Evolutionary conservation across 2,888 invertebrate genomes (phyloP).

Genomic region (Eledona agricola): DNA sequence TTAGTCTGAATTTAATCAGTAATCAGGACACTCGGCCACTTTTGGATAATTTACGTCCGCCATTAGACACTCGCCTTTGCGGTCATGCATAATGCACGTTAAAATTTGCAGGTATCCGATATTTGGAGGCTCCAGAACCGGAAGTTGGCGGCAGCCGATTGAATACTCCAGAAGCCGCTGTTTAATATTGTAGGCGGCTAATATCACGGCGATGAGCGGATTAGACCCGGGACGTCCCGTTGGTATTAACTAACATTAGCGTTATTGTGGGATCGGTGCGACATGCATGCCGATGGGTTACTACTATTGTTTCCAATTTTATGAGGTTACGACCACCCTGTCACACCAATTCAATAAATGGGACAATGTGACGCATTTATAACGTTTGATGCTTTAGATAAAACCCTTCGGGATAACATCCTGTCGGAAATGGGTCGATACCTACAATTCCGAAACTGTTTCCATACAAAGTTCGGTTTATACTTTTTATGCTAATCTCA

Average conservation of each 20-base stretch:
- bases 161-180: constrained; percentile 51
- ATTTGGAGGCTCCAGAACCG: constrained; percentile 22
- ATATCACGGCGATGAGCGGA: constrained; percentile 51
- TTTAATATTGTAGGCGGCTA: constrained; percentile 55
- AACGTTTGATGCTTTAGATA: constrained; percentile 24
- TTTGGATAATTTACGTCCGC: constrained; percentile 22
- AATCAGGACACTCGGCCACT: too few relatives aligned
- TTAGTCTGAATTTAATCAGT: too few relatives aligned
- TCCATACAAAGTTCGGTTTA: too few relatives aligned
- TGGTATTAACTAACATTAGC: constrained; percentile 55
- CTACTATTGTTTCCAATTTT: constrained; percentile 39
- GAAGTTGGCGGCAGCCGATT: constrained; percentile 44
- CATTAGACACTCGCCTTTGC: constrained; percentile 24
- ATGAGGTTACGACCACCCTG: constrained; percentile 30
- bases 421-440: too few relatives aligned
- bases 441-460: too few relatives aligned
- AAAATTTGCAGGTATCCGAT: constrained; percentile 28
- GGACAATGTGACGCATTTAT: constrained; percentile 18
- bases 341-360: constrained; percentile 37
- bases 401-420: too few relatives aligned
- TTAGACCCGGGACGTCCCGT: constrained; percentile 49
- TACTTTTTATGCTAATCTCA: too few relatives aligned
- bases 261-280: constrained; percentile 49
- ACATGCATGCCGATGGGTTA: constrained; percentile 42
- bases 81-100: constrained; percentile 28